Percentiles rank a stretch among this genome's conserved stretches.
Conservation (phyloP, 2,797 vertebrate genomes). For the Jordanella pulchra region DNA sequence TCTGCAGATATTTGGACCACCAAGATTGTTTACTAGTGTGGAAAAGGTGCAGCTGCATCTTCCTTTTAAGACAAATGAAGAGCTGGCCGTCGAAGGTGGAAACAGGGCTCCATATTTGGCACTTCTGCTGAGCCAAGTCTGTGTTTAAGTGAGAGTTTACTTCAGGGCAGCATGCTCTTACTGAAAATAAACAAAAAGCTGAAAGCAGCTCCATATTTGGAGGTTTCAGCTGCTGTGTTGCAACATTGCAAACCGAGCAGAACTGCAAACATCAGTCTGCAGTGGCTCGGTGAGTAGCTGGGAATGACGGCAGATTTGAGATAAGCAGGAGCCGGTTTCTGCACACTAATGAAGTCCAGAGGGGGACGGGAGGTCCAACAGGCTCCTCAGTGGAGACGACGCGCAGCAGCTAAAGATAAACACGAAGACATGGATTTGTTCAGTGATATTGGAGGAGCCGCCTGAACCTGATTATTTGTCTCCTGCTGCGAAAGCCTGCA, state of each 20-base stretch:
- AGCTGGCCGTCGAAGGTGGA: not conserved
- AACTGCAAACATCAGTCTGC: not conserved
- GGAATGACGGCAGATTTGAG: constrained; percentile 51
- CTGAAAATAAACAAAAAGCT: not conserved
- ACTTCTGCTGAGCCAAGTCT: not conserved
- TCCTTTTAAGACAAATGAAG: not conserved
- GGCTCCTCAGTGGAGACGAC: not conserved
- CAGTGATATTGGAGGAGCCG: constrained; percentile 19
- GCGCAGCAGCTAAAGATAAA: not conserved
- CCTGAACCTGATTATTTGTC: constrained; percentile 10
- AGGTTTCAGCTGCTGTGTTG: constrained; percentile 29
- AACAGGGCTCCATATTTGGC: not conserved
- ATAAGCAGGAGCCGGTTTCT: constrained; percentile 46
- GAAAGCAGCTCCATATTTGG: constrained; percentile 53
- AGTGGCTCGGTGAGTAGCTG: constrained; percentile 32
- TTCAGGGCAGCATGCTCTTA: not conserved
- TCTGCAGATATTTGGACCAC: not conserved
- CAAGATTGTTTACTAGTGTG: not conserved
- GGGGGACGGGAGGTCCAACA: constrained; percentile 16
- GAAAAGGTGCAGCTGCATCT: not conserved
- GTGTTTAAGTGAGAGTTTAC: not conserved
- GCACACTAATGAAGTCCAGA: constrained; percentile 55
- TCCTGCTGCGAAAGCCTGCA: not conserved
- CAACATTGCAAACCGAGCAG: constrained; percentile 37
- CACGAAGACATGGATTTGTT: constrained; percentile 10